These are phyloP conservation scores for Actinia tenebrosa DNA, from an alignment of 64 coral and sea anemone genomes.

Conservation along the genomic window DNA sequence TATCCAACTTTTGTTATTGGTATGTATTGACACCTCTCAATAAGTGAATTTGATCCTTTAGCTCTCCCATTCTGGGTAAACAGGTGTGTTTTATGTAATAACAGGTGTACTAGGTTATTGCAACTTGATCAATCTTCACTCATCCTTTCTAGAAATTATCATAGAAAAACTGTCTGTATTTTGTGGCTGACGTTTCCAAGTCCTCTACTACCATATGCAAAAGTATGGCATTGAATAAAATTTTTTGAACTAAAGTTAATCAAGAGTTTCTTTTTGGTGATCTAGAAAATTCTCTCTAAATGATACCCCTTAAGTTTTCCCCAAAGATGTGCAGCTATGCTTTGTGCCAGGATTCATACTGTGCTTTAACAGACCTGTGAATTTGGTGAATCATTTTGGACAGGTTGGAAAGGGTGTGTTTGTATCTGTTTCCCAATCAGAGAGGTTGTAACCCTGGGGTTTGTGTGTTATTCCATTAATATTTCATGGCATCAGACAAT, in stretches of 20 bases:
- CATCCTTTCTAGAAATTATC: background rate
- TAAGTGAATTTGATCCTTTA: background rate
- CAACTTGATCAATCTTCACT: background rate
- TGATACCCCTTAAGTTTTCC: background rate
- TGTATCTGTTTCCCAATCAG: conserved; percentile 14
- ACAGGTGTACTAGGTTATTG: background rate
- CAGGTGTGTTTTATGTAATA: background rate
- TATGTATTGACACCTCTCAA: background rate
- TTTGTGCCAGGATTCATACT: background rate
- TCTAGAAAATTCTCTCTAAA: background rate
- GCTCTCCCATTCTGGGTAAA: background rate
- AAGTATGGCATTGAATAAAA: background rate
- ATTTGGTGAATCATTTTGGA: conserved; percentile 14
- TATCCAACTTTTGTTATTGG: background rate
- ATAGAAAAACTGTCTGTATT: background rate
- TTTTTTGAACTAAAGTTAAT: background rate
- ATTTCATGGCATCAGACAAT: conserved; percentile 7
- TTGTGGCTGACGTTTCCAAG: background rate
- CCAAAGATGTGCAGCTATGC: background rate
- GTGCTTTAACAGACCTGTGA: conserved; percentile 1
- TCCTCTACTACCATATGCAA: background rate
- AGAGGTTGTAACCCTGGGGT: background rate
- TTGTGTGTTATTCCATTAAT: conserved; percentile 4
- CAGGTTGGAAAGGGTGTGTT: conserved; percentile 10
- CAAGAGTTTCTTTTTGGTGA: background rate